Evolutionary conservation across 2,888 invertebrate genomes (phyloP), one percentile per base, ranked within the genome.

Genomic region (Rhorus exstirpatorius): DNA sequence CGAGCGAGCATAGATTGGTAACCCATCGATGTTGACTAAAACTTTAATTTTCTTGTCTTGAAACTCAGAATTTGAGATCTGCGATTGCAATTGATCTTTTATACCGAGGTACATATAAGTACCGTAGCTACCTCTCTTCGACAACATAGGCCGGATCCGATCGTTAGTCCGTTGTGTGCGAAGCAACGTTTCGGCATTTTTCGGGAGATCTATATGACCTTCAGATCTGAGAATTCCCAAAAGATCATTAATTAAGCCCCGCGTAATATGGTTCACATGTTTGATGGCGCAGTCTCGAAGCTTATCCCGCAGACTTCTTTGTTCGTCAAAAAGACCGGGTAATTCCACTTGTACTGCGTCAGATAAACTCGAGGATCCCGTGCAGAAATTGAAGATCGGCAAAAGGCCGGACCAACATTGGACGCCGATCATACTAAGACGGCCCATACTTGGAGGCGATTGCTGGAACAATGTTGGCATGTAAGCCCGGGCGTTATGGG

Each of bases 281-380:
- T 53, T 78, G 51, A 78, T 70, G 19, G 78, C 71, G 63, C 78
- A 78, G 21, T 71, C 63, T 53, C 78, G 63, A 71, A 71, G 78
- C 24, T 71, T 71, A 8, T 78, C 61, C 44, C 21, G 10, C 19
- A 78, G 49, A 10, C 19, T 55, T 72, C 24, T 78, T 44, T 17
- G 24, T 8, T 78, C 51, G 53, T 71, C 71, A 19, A 12, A 44
- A 0, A 6, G 19, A 19, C 14, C 26, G 51, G 51, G 51, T 35
- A n/a, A 44, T 31, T 70, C 63, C 26, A 17, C 21, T 7, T 14
- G 41, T 38, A 55, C 55, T 55, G 67, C 14, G 10, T 76, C 65
- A 17, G 44, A 55, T 1, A 76, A n/a, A n/a, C n/a, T n/a, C n/a
- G n/a, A n/a, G n/a, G n/a, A n/a, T n/a, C n/a, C n/a, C n/a, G n/a